phyloP scores from a whole-genome alignment of 1,140 invertebrate species.

The Neodiprion pinetum region DNA sequence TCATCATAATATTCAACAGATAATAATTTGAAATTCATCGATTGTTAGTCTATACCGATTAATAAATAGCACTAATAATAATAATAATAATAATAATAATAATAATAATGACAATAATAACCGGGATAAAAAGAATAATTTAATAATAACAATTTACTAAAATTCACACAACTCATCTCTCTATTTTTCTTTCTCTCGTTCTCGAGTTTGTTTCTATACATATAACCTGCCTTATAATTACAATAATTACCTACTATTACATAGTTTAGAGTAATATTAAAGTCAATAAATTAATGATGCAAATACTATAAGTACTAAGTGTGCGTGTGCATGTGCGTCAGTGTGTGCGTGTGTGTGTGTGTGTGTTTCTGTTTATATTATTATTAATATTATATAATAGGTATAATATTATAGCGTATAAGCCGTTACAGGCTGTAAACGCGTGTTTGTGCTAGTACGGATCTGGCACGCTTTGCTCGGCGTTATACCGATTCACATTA shows the following conservation, averaged over 20 bases:
- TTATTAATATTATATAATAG: background rate
- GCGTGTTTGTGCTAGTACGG: too few species aligned
- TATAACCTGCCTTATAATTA: too few species aligned
- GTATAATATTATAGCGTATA: background rate
- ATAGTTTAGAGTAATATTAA: constrained; percentile 27
- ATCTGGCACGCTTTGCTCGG: too few species aligned
- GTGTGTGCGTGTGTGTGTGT: background rate
- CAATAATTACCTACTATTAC: too few species aligned
- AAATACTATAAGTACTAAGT: constrained; percentile 55
- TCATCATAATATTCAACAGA: background rate
- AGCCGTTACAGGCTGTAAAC: background rate
- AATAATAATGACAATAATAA: constrained; percentile 6
- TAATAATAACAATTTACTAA: constrained; percentile 1
- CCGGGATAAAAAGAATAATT: background rate
- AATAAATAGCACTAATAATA: constrained; percentile 35
- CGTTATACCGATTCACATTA: too few species aligned
- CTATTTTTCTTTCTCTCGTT: background rate
- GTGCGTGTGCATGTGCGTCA: constrained; percentile 19
- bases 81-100: background rate
- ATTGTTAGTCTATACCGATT: constrained; percentile 21
- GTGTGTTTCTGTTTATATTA: background rate
- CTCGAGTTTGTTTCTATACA: too few species aligned
- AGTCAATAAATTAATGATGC: constrained; percentile 52
- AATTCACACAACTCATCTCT: background rate
- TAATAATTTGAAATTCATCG: background rate